Evolutionary conservation across 2,113 vertebrate species (phyloP), one percentile per base, ranked within the genome.

Genomic region (Trichomycterus rosablanca): DNA sequence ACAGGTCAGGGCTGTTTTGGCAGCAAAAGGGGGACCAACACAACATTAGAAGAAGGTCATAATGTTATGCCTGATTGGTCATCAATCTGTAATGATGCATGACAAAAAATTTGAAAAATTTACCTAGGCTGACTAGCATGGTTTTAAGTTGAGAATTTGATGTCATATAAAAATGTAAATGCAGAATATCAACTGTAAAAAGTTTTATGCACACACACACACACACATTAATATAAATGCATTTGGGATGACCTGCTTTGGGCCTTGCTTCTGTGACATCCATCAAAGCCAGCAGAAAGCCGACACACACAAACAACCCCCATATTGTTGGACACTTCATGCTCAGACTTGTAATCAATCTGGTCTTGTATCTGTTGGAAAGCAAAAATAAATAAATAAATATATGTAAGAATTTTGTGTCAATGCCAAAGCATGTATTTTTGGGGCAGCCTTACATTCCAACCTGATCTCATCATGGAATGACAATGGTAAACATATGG

Each of bases 221-320:
- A n/a, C n/a, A n/a, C n/a, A n/a, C n/a, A n/a, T n/a, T n/a, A n/a
- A 39, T 3, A 1, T 40, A n/a, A 19, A 14, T 58, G 30, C 3
- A 28, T 40, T 52, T 66, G 35, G 30, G 43, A 59, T 70, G 18
- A 87, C 86, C 84, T 81, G 75, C 44, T 78, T 83, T 80, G 2
- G 84, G 86, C 39, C 80, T 80, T 66, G 85, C 90, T 42, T 80
- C 67, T 70, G 85, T 58, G 1, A 54, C 16, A 1, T 76, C 77
- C 22, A 80, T 81, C 67, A 89, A 56, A 72, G 68, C 78, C 56
- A 88, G 46, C 68, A 94, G 79, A 15, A 89, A 20, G 11, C 89
- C n/a, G n/a, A n/a, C 37, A 4, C 66, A 15, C 18, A 72, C 0
- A 0, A 70, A 30, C 52, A 87, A 67, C 32, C 67, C 71, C 48